Evolutionary conservation across 2,888 invertebrate genomes (phyloP), one percentile per base, ranked within the genome.

Genomic region (Myathropa florea): DNA sequence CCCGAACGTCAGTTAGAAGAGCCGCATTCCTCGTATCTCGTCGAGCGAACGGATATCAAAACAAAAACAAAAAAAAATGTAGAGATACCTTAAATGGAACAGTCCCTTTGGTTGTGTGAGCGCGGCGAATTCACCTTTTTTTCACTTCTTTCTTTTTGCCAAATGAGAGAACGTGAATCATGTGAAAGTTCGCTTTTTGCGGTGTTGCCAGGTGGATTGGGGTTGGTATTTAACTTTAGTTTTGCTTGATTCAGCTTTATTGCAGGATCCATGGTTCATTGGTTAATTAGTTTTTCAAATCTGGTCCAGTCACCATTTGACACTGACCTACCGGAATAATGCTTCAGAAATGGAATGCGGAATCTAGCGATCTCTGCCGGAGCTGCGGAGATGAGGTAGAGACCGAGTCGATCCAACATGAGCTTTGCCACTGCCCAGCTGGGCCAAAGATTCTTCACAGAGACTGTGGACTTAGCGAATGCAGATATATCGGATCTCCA

Each of bases 81-180:
- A 10, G 10, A 55, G 10, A 59, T 10, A 23, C n/a, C 26, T 59
- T n/a, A 23, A 59, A 24, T 30, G 28, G 61, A 61, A 61, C 61
- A 18, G 10, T 3, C 30, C 26, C 57, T 21, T 55, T 73, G 73
- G 18, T 6, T 76, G 39, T 46, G 46, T 75, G 46, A 59, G n/a
- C 10, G 24, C 57, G 59, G 67, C 60, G 76, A 76, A 76, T 59
- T 67, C 67, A 46, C 21, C 59, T 39, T 65, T 46, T 59, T 59
- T 21, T 55, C 23, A 9, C 23, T 55, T 55, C 21, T 23, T 57
- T 23, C 24, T 24, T 57, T 12, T 24, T 3, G 57, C 24, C 30
- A 6, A 72, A 2, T 14, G 10, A 28, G 26, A 39, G 36, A 14
- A 14, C 30, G 28, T 23, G 30, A 63, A 30, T 61, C 53, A 67